Evolutionary conservation across 1,140 invertebrate species (phyloP).

Genomic region (Grapholita molesta): DNA sequence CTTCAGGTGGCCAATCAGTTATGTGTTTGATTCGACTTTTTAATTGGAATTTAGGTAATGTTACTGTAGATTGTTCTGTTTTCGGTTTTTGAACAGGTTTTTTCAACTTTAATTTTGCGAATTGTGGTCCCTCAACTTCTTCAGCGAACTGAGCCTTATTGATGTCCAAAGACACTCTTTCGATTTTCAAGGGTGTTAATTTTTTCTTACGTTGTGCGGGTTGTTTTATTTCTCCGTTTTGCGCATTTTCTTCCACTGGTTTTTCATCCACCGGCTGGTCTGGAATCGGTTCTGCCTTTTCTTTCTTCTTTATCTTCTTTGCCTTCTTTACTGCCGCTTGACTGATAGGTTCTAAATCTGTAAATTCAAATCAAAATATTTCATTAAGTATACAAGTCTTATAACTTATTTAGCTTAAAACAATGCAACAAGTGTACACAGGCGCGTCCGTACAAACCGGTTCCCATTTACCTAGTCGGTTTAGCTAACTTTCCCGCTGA

Average conservation of each 20-base stretch:
- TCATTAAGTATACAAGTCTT: neutral
- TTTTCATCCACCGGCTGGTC: slow-evolving; percentile 25
- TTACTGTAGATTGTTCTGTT: slow-evolving; percentile 65
- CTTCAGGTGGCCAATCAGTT: slow-evolving; percentile 80
- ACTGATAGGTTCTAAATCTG: slow-evolving; percentile 6
- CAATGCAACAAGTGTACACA: too few species aligned
- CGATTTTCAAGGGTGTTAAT: slow-evolving; percentile 47
- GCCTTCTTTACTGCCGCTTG: neutral
- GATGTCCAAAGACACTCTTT: slow-evolving; percentile 60
- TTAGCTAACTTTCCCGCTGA: too few species aligned
- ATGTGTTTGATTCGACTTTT: slow-evolving; percentile 81
- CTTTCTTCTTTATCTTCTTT: slow-evolving; percentile 28
- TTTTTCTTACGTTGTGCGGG: slow-evolving; percentile 64
- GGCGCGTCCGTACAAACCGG: too few species aligned
- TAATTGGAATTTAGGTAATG: slow-evolving; percentile 82
- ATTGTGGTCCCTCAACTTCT: slow-evolving; percentile 74
- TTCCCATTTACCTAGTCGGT: too few species aligned
- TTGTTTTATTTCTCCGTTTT: neutral
- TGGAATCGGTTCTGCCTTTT: slow-evolving; percentile 40
- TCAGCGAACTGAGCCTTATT: slow-evolving; percentile 66
- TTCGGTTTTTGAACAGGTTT: slow-evolving; percentile 76
- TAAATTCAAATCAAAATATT: neutral
- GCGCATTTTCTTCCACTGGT: neutral
- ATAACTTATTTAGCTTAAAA: neutral
- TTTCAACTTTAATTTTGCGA: slow-evolving; percentile 81